These are phyloP conservation scores for Drosophila baimaii DNA, from an alignment of 1,140 invertebrate genomes.

Conservation along the genomic window DNA sequence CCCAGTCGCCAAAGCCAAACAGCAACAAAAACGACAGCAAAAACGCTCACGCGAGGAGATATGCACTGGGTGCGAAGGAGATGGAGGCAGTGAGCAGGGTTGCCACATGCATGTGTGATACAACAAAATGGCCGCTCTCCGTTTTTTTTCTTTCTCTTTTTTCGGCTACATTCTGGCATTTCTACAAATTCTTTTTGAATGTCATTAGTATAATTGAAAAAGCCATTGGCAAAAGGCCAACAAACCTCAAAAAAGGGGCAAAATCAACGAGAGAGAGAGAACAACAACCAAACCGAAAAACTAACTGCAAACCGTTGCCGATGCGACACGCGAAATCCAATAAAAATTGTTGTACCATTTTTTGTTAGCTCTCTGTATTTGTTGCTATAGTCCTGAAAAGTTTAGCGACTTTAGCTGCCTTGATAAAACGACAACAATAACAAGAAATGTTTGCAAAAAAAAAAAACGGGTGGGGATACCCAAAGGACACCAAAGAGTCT, in stretches of 20 bases:
- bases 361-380: conserved; percentile 29
- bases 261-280: conserved; percentile 22
- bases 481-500: conserved; percentile 44
- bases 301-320: conserved; percentile 47
- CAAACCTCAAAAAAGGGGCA: conserved; percentile 53
- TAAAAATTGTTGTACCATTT: conserved; percentile 64
- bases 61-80: neutral
- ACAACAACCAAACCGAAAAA: conserved; percentile 49
- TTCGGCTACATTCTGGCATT: conserved; percentile 64
- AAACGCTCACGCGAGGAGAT: conserved; percentile 10
- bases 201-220: conserved; percentile 83
- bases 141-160: conserved; percentile 23
- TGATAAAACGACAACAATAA: conserved; percentile 55
- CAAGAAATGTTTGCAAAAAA: conserved; percentile 12
- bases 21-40: conserved; percentile 44
- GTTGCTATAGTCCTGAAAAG: conserved; percentile 45
- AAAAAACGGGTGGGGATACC: neutral
- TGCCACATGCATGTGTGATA: conserved; percentile 74
- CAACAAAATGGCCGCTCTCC: conserved; percentile 67
- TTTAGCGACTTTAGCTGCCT: conserved; percentile 65
- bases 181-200: conserved; percentile 81
- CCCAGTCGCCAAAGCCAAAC: conserved; percentile 70
- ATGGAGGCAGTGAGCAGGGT: conserved; percentile 23
- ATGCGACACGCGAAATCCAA: conserved; percentile 78
- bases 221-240: conserved; percentile 74